Evolutionary conservation across 2,113 vertebrate genomes (phyloP).

Genomic region (Pangasianodon hypophthalmus): DNA sequence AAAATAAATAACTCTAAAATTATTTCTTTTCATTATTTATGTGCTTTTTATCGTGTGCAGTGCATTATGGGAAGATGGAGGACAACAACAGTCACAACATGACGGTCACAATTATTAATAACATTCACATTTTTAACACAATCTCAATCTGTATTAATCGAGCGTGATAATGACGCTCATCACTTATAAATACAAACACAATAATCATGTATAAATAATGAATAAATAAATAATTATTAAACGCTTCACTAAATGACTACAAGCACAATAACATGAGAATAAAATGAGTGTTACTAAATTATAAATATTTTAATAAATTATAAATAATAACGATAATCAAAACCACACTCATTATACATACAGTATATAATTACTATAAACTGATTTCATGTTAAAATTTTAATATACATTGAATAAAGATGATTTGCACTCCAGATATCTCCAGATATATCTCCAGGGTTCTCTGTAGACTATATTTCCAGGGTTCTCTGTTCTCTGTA

Average conservation of each 20-base stretch:
- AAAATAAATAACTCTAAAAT: neutral
- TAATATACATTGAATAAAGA: neutral
- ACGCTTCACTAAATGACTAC: no score
- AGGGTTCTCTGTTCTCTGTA: no score
- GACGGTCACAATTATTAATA: neutral
- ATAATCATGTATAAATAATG: neutral
- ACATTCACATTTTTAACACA: neutral
- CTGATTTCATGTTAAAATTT: neutral
- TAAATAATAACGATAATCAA: neutral
- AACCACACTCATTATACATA: neutral
- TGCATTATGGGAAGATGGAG: neutral
- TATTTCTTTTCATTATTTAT: neutral
- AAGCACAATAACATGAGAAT: neutral
- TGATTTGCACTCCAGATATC: neutral
- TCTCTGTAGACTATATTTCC: neutral
- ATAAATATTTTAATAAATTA: neutral
- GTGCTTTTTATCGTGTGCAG: neutral
- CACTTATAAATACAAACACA: neutral
- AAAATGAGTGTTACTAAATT: neutral
- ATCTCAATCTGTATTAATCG: neutral
- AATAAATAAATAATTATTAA: neutral
- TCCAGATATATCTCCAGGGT: neutral
- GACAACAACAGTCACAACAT: neutral
- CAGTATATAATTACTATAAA: neutral
- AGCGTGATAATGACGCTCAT: neutral